Evolutionary conservation across 2,113 vertebrate genomes (phyloP), one percentile per base, ranked within the genome.

Genomic region (Nyctibius bracteatus): DNA sequence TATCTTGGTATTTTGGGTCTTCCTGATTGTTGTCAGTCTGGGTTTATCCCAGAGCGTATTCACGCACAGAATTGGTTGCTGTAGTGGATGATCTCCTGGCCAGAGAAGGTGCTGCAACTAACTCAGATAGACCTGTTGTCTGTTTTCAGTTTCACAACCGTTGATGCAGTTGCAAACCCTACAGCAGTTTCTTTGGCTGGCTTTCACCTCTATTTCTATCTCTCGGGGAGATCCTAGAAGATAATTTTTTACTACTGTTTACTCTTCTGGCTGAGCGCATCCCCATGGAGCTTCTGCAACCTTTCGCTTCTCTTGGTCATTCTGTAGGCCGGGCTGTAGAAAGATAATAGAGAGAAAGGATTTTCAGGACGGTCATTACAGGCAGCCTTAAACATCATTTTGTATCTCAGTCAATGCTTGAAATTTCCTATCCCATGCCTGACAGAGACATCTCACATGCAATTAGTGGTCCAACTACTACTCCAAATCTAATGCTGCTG

Each of bases 51-150:
- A 41, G 59, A 70, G 35, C 0, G 0, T 58, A 12, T 31, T 28
- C 24, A 5, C 11, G 11, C 2, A 5, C 0, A 1, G 5, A 18
- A 8, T 0, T 22, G 27, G 37, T 43, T 65, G 13, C 72, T 22
- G 35, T 20, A 21, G 46, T 39, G 41, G 73, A 22, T 22, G 31
- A 7, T 63, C 20, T 51, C 30, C 49, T n/a, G n/a, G 24, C 49
- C 24, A 37, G 25, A 37, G 28, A 59, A 59, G 24, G 46, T 51
- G 57, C 46, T 80, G 59, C 0, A 1, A 21, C n/a, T 10, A 13
- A 20, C 0, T 1, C 49, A 65, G 55, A 8, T 28, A 39, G 55
- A n/a, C 27, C 27, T 35, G 11, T 58, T 21, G 72, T 46, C 52
- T 35, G 5, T 51, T 62, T 27, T 9, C n/a, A 41, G 43, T 63